These are phyloP conservation scores for Hypocryptadius cinnamomeus DNA, from an alignment of 2,113 vertebrate genomes.

Conservation along the genomic window DNA sequence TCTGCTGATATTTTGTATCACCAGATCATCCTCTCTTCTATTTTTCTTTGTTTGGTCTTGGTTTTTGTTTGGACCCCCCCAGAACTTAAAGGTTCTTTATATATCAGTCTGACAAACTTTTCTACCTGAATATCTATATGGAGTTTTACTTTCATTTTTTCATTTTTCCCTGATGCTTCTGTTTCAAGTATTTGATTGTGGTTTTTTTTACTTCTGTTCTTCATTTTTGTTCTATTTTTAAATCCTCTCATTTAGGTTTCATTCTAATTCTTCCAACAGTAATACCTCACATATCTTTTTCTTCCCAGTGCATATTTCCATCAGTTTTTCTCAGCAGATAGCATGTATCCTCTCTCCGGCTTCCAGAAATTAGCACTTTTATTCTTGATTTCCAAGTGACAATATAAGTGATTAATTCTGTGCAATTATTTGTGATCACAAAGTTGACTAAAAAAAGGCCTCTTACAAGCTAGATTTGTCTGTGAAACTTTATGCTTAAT, in stretches of 20 bases:
- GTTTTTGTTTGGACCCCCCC: background rate
- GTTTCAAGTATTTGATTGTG: background rate
- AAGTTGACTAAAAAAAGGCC: background rate
- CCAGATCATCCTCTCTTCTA: background rate
- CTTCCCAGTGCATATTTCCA: background rate
- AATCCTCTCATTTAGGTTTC: background rate
- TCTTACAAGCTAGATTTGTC: background rate
- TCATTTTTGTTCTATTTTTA: background rate
- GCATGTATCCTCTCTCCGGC: background rate
- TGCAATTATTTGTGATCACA: background rate
- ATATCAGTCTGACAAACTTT: background rate
- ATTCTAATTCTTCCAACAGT: background rate
- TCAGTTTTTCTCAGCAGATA: background rate
- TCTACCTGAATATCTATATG: background rate
- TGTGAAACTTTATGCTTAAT: background rate
- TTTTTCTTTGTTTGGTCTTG: background rate
- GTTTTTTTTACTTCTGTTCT: background rate
- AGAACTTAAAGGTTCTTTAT: background rate
- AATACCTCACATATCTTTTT: background rate
- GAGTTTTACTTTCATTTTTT: background rate
- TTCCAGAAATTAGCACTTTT: constrained; percentile 11
- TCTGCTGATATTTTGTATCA: background rate
- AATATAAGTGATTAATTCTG: background rate
- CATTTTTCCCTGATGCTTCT: background rate
- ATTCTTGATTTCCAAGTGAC: constrained; percentile 37